Evolutionary conservation across 2,113 vertebrate species (phyloP).

Genomic region (Phoenicopterus ruber): DNA sequence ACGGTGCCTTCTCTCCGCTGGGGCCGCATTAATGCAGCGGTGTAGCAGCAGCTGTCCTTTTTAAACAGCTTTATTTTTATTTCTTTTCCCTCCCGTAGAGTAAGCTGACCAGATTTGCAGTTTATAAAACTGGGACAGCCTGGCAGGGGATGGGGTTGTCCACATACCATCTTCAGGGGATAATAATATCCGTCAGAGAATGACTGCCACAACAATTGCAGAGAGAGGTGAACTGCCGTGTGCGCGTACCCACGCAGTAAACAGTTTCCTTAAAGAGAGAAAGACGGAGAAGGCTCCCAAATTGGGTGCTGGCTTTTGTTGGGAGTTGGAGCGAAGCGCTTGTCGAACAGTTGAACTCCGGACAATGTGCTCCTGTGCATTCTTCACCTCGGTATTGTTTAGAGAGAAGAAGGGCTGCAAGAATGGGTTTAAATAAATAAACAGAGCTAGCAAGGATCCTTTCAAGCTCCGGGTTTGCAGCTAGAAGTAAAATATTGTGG

Average conservation of each 20-base stretch:
- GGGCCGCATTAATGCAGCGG: not conserved
- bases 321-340: accelerated
- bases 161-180: slow-evolving; percentile 33
- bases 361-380: slow-evolving; percentile 37
- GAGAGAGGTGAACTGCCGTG: not conserved
- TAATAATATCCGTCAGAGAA: slow-evolving; percentile 57
- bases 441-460: slow-evolving; percentile 19
- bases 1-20: not conserved
- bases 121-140: slow-evolving; percentile 70
- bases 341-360: not conserved
- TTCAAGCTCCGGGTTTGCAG: slow-evolving; percentile 35
- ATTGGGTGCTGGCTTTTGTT: not conserved
- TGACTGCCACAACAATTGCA: not conserved
- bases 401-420: slow-evolving; percentile 31
- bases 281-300: not conserved
- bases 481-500: slow-evolving; percentile 52
- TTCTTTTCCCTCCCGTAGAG: not conserved
- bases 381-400: slow-evolving; percentile 69
- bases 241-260: not conserved
- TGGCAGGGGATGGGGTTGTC: slow-evolving; percentile 53
- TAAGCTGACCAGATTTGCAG: slow-evolving; percentile 53
- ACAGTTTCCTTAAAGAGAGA: not conserved
- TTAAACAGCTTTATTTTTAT: not conserved
- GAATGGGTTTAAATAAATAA: slow-evolving; percentile 65
- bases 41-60: slow-evolving; percentile 33